Percentiles rank a stretch among this genome's conserved stretches.
Evolutionary conservation across 2,888 invertebrate genomes (phyloP).

Genomic region (Gymnocheta viridis): DNA sequence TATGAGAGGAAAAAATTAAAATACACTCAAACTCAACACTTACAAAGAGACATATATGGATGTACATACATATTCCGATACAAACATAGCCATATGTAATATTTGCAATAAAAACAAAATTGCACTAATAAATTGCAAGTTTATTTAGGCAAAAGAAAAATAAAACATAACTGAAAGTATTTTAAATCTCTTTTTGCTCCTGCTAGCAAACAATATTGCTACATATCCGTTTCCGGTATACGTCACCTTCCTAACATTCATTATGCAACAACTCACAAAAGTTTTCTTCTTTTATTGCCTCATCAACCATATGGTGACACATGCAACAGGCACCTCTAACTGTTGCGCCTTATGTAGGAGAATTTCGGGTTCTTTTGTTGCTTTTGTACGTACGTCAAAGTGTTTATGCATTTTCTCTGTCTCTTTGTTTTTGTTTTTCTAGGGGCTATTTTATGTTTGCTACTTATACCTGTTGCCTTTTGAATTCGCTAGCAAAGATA

Average conservation of each 20-base stretch:
- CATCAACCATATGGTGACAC: conserved; percentile 30
- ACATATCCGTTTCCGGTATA: conserved; percentile 70
- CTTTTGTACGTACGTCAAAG: neutral
- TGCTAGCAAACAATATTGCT: conserved; percentile 36
- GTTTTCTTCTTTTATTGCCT: neutral
- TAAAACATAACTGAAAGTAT: conserved; percentile 5
- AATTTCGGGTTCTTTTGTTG: conserved; percentile 19
- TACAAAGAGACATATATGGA: no score
- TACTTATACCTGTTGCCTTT: conserved; percentile 67
- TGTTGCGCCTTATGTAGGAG: conserved; percentile 71
- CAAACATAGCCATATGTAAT: conserved; percentile 1
- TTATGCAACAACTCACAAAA: neutral
- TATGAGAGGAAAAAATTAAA: neutral
- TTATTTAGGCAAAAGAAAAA: neutral
- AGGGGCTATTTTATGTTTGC: conserved; percentile 42
- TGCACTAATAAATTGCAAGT: neutral
- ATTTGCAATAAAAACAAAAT: conserved; percentile 14
- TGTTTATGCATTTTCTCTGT: conserved; percentile 15
- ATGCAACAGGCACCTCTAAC: conserved; percentile 78
- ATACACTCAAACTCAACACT: neutral
- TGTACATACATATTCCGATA: neutral
- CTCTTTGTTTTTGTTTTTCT: neutral
- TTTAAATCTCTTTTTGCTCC: neutral
- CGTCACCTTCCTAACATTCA: conserved; percentile 35
- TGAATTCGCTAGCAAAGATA: conserved; percentile 29